Base-by-base conservation (phyloP, 1,140 invertebrate genomes). In the Brachionus manjavacas region DNA sequence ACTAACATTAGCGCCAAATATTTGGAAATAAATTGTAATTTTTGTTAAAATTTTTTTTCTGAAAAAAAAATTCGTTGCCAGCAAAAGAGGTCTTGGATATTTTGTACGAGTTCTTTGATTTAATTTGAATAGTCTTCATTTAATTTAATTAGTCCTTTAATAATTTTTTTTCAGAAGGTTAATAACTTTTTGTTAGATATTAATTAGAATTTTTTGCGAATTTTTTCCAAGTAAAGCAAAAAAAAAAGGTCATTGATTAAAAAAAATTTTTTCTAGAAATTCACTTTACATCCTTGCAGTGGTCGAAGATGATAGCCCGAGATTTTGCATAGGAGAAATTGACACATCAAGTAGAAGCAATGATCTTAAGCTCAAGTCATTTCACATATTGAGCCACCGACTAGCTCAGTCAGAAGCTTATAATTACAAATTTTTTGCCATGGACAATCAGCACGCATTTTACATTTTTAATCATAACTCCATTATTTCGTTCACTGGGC, bases 391-490 rank as follows among this genome's bases (percentile, higher is more conserved):
- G 25, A 68, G 35, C n/a, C 52, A 81, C 41, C 72, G 20, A 25
- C 1, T 76, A 12, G 9, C 11, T 25, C 72, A 43, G 8, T 76
- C 39, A n/a, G 68, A 72, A 16, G 46, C 9, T n/a, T 72, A 39
- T 9, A 31, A 81, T 14, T 81, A 23, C 28, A 81, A 60, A 68
- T 46, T 60, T 31, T 68, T 41, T 28, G 79, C 79, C 25, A 64
- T 81, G 52, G 52, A 81, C 52, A 68, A 81, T 16, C 79, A 25
- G 9, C 79, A 81, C 31, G 52, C 79, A 43, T 81, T 81, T 64
- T 81, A 81, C 52, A 64, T 81, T 6, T 68, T 35, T 23, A 41
- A 81, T 64, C 35, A 39, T 4, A 81, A 81, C 35, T 68, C 64
- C 28, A 20, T 81, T 4, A 68, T 81, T 20, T 60, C 79, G 23